Conservation (phyloP, 2,888 invertebrate genomes). For the Drosophila cognata region DNA sequence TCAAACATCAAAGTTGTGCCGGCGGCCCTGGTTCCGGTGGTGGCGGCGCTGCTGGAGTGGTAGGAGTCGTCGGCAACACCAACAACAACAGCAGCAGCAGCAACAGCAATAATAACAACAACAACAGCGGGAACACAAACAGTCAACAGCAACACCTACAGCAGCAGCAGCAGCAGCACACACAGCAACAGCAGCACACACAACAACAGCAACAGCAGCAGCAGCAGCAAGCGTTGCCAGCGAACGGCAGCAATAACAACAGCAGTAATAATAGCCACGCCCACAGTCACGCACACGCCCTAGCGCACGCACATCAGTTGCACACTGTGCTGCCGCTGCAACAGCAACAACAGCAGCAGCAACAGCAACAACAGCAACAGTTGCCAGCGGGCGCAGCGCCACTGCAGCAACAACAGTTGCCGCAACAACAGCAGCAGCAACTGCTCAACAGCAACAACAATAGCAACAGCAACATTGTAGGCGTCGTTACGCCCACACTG, state of each 20-base stretch:
- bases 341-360: conserved; percentile 57
- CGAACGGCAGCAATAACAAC: conserved; percentile 24
- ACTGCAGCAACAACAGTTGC: conserved; percentile 56
- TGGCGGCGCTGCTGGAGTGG: conserved; percentile 82
- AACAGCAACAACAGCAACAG: conserved; percentile 57
- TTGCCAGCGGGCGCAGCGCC: conserved; percentile 38
- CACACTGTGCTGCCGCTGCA: conserved; percentile 50
- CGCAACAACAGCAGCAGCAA: conserved; percentile 45
- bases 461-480: conserved; percentile 67
- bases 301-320: conserved; percentile 67
- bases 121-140: conserved; percentile 54
- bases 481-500: conserved; percentile 67
- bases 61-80: conserved; percentile 76
- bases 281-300: conserved; percentile 59
- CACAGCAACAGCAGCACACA: conserved; percentile 44
- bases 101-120: conserved; percentile 86
- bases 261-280: conserved; percentile 48
- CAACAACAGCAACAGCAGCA: conserved; percentile 49
- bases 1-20: conserved; percentile 92
- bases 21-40: conserved; percentile 87
- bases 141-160: conserved; percentile 43
- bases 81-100: conserved; percentile 83
- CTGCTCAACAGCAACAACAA: conserved; percentile 56
- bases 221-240: conserved; percentile 21
- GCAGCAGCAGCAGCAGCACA: conserved; percentile 30